Evolutionary conservation across 2,888 invertebrate species (phyloP).

Genomic region (Branchipolynoe longqiensis): DNA sequence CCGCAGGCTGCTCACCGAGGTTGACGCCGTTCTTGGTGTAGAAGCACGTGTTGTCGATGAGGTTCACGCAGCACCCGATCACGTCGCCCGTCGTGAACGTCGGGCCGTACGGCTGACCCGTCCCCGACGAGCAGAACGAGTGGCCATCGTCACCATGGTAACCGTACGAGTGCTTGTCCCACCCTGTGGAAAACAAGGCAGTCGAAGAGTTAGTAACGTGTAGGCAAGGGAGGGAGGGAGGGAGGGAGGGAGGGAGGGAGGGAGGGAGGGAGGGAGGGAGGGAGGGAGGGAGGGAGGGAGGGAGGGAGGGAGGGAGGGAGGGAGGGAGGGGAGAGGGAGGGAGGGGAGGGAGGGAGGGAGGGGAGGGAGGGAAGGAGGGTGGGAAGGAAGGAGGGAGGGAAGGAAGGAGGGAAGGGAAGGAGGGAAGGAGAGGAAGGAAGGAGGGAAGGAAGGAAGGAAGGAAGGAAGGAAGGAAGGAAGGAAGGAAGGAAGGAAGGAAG

Average conservation of each 20-base stretch:
- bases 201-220: background rate
- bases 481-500: too few relatives aligned
- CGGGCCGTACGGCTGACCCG: slow-evolving; percentile 98
- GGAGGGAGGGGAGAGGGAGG: slow-evolving; percentile 6
- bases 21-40: slow-evolving; percentile 99
- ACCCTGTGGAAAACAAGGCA: slow-evolving; percentile 86
- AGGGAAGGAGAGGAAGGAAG: background rate
- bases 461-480: too few relatives aligned
- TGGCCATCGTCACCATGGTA: slow-evolving; percentile 99
- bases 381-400: background rate
- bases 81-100: slow-evolving; percentile 99
- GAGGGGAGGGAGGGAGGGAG: background rate
- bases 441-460: background rate
- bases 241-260: background rate
- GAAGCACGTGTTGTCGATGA: slow-evolving; percentile 98
- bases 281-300: background rate
- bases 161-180: slow-evolving; percentile 99
- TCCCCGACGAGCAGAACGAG: slow-evolving; percentile 98
- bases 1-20: slow-evolving; percentile 83
- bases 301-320: background rate
- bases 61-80: slow-evolving; percentile 98
- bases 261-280: background rate
- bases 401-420: background rate
- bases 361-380: background rate
- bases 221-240: background rate